Percentiles rank a stretch among this genome's conserved stretches.
Evolutionary conservation across 2,888 invertebrate species (phyloP).

Genomic region (Globia sparganii): DNA sequence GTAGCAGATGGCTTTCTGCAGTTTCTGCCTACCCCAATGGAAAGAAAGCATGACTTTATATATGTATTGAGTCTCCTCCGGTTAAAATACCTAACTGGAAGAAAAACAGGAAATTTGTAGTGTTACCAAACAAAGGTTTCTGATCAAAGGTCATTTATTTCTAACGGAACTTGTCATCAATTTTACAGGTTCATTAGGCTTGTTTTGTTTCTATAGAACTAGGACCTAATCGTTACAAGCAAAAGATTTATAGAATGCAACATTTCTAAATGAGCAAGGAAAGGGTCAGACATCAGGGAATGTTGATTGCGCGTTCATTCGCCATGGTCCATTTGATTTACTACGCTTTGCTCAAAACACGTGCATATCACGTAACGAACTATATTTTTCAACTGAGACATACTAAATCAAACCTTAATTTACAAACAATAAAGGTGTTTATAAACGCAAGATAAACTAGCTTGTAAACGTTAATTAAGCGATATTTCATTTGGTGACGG

Average conservation of each 20-base stretch:
- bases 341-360: conserved; percentile 76
- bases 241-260: conserved; percentile 70
- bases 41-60: neutral
- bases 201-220: conserved; percentile 24
- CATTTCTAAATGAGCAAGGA: conserved; percentile 73
- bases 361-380: conserved; percentile 71
- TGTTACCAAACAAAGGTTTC: neutral
- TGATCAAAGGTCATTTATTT: neutral
- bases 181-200: conserved; percentile 26
- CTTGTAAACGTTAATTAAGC: conserved; percentile 85
- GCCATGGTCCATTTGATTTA: conserved; percentile 82
- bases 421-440: conserved; percentile 60
- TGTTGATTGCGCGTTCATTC: conserved; percentile 83
- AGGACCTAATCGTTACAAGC: conserved; percentile 25
- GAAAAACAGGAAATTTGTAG: neutral
- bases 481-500: conserved; percentile 84
- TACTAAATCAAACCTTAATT: conserved; percentile 68
- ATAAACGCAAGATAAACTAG: conserved; percentile 58
- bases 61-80: neutral
- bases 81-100: neutral
- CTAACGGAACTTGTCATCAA: conserved; percentile 4
- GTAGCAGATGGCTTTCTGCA: neutral
- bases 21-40: neutral
- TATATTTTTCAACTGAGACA: conserved; percentile 37
- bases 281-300: conserved; percentile 78